Evolutionary conservation across 2,888 invertebrate species (phyloP), one percentile per base, ranked within the genome.

Genomic region (Spialia ferax): DNA sequence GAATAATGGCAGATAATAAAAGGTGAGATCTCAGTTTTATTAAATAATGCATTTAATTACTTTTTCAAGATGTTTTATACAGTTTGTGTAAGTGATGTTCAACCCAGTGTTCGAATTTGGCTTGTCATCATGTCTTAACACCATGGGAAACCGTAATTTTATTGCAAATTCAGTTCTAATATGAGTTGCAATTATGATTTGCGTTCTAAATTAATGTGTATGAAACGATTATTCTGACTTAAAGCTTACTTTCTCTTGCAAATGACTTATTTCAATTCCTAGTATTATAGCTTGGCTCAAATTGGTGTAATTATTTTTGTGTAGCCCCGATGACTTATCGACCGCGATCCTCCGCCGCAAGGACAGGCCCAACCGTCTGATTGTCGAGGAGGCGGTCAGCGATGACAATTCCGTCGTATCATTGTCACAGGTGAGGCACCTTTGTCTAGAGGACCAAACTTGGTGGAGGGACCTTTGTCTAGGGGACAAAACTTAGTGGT

Each of bases 321-420:
- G 71, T 86, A 96, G 96, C 84, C 95, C 95, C 76, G 98, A 99
- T 87, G 98, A 98, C 95, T 95, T 99, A 93, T 98, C 99, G 71
- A 99, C 99, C 81, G 99, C 99, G 79, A 99, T 99, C 93, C 95
- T 99, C 83, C 97, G 98, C 82, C 98, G 97, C 85, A 99, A 99
- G 94, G 98, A 98, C 89, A 97, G 98, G 87, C 99, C 99, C 74
- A 99, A 99, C 93, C 97, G 99, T 83, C 96, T 99, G 74, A 95
- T 99, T 82, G 99, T 99, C 20, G 99, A 99, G 86, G 99, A 99
- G 91, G 98, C 99, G 35, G 96, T 97, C 79, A 99, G 98, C 89
- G 99, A 99, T 95, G 99, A 99, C 91, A 99, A 99, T 89, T 99
- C 99, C 0, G 99, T 99, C 72, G 99, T 99, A 72, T 97, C 98